Percentiles rank a stretch among this genome's conserved stretches.
Evolutionary conservation across 1,140 invertebrate genomes (phyloP).

Genomic region (Bursaphelenchus mucronatus): DNA sequence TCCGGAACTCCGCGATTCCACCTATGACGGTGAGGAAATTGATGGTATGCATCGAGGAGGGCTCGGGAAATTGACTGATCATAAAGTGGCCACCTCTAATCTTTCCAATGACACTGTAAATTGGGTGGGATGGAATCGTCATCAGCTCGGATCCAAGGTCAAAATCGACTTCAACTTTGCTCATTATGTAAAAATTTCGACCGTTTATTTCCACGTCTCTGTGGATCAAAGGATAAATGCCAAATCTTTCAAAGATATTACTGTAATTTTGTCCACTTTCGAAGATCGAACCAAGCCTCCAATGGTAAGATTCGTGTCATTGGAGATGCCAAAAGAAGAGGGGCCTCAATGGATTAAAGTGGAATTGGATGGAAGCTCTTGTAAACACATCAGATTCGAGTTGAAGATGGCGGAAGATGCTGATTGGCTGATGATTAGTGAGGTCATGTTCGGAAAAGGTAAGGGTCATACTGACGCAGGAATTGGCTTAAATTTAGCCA

Average conservation of each 20-base stretch:
- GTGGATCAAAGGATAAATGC: slow-evolving; percentile 66
- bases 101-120: slow-evolving; percentile 73
- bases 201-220: slow-evolving; percentile 76
- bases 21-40: slow-evolving; percentile 80
- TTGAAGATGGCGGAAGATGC: slow-evolving; percentile 29
- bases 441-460: slow-evolving; percentile 40
- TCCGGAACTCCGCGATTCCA: slow-evolving; percentile 80
- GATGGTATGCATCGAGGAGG: slow-evolving; percentile 71
- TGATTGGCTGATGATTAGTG: slow-evolving; percentile 42
- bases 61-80: slow-evolving; percentile 81
- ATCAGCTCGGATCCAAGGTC: slow-evolving; percentile 21
- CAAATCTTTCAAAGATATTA: slow-evolving; percentile 25
- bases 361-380: slow-evolving; percentile 35
- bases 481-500: neutral
- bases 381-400: slow-evolving; percentile 26
- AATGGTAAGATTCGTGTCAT: too few species aligned
- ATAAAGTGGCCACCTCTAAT: slow-evolving; percentile 73
- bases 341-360: slow-evolving; percentile 40
- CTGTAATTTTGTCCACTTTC: slow-evolving; percentile 5
- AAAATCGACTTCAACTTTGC: slow-evolving; percentile 75
- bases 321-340: slow-evolving; percentile 27
- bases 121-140: slow-evolving; percentile 80
- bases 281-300: neutral
- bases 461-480: neutral
- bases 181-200: slow-evolving; percentile 77